phyloP scores from a whole-genome alignment of 2,113 vertebrate genomes.

The Megalops atlanticus region DNA sequence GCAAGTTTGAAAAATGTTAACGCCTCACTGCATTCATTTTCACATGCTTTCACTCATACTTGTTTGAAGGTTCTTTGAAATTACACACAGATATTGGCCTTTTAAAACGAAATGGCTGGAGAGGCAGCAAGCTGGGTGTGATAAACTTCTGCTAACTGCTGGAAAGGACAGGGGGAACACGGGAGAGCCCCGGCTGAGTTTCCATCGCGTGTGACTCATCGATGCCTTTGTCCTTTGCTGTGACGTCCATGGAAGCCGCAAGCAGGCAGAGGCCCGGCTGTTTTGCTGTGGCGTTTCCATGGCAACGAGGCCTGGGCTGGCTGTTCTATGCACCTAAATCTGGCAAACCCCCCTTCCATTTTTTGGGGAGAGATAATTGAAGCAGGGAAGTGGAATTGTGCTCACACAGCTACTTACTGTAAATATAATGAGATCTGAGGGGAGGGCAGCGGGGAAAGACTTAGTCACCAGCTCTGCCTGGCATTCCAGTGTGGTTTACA shows the following conservation, averaged over 20 bases:
- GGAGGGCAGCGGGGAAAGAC: background rate
- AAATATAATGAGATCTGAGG: constrained; percentile 7
- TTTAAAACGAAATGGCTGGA: no score
- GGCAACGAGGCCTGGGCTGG: background rate
- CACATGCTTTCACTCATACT: no score
- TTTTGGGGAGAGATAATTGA: constrained; percentile 13
- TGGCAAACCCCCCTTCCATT: background rate
- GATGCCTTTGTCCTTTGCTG: background rate
- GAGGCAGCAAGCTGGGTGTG: no score
- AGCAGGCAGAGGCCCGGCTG: background rate
- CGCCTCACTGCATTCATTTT: no score
- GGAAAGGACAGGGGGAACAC: background rate
- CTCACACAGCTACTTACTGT: background rate
- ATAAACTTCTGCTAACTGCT: no score
- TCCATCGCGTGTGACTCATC: constrained; percentile 21
- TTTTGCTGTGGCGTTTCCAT: constrained; percentile 26
- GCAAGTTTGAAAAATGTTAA: no score
- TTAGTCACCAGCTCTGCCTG: constrained; percentile 2
- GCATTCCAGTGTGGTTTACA: background rate
- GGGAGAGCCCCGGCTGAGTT: background rate
- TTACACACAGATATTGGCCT: no score
- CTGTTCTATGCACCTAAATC: background rate
- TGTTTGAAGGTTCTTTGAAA: no score
- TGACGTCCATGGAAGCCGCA: constrained; percentile 13
- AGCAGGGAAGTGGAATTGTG: constrained; percentile 14